A percentile compares a stretch with the other conserved stretches of the same genome.
These are phyloP conservation scores for Nephrotoma appendiculata DNA, from an alignment of 2,888 invertebrate species.

Conservation along the genomic window DNA sequence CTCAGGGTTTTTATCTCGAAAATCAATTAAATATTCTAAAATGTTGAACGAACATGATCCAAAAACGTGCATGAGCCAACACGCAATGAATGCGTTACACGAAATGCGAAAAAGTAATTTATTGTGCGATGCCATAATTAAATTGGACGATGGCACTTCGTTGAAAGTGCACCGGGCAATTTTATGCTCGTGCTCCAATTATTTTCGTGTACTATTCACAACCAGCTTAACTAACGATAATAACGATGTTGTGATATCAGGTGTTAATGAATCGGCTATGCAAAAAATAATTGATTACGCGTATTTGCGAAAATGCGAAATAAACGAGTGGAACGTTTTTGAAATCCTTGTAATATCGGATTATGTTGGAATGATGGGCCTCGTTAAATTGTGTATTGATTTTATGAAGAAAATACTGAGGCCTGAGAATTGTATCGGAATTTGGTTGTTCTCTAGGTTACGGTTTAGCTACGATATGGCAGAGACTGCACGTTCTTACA, in stretches of 20 bases:
- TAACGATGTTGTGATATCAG: constrained; percentile 58
- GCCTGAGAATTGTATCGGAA: constrained; percentile 69
- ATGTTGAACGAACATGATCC: constrained; percentile 13
- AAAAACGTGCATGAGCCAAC: constrained; percentile 53
- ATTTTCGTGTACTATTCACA: constrained; percentile 81
- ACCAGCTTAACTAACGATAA: constrained; percentile 58
- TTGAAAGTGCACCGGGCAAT: constrained; percentile 79
- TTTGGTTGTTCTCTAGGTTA: constrained; percentile 69
- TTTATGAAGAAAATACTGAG: constrained; percentile 53
- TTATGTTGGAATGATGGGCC: constrained; percentile 71
- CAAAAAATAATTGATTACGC: constrained; percentile 68
- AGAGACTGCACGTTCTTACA: constrained; percentile 38
- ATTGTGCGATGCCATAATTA: constrained; percentile 73
- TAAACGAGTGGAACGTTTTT: constrained; percentile 65
- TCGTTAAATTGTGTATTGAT: constrained; percentile 66
- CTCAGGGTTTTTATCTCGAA: neutral
- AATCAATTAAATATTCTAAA: neutral
- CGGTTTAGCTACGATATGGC: constrained; percentile 61
- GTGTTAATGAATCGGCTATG: constrained; percentile 63
- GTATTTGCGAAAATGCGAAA: constrained; percentile 62
- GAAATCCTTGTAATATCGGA: constrained; percentile 73
- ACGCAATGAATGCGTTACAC: constrained; percentile 71
- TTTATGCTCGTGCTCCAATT: constrained; percentile 76
- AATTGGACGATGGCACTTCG: constrained; percentile 63
- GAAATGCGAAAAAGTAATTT: constrained; percentile 70